Base-by-base conservation (phyloP, 2,888 invertebrate species). In the Teleiodes luculella region DNA sequence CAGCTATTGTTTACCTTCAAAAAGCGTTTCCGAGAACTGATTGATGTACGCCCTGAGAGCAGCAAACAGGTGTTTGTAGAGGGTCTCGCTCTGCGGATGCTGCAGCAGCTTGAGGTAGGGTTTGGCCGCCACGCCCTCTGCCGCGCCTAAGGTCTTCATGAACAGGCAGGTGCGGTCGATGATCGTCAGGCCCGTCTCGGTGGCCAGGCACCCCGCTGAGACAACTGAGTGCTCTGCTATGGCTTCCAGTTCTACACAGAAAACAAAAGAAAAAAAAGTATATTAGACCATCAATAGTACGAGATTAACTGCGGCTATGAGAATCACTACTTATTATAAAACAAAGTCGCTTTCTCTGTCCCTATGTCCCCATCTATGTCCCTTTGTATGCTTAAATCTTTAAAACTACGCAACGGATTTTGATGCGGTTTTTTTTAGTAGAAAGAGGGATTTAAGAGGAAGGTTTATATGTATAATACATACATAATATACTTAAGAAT, bases 1-100 rank as follows among this genome's bases (percentile, higher is more conserved):
- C 1, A n/a, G n/a, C 4, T 6, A 35, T 11, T 37, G 58, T 63
- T 70, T 81, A 91, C 96, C 96, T 92, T 95, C 94, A 82, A 96
- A 97, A 46, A 97, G 83, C 3, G 95, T 94, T 54, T 93, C 90
- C 0, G 96, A 95, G 75, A 96, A 97, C 82, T 96, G 95, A 77
- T 97, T 97, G 55, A 98, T 95, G 74, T 98, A 98, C 0, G 97
- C 95, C 61, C 98, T 91, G 48, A 98, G 85, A 0, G 97, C 95
- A 1, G 97, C 97, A 79, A 98, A 98, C 16, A 97, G 93, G 72
- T 98, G 98, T 67, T 95, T 94, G 65, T 97, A 94, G 45, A 98
- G 88, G 2, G 92, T 93, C 79, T 98, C 98, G 45, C 98, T 97
- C 76, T 98, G 98, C 1, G 97, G 96, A 39, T 95, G 92, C 82